These are phyloP conservation scores for Trichacis sp. DNA, from an alignment of 2,888 invertebrate genomes.

Conservation along the genomic window DNA sequence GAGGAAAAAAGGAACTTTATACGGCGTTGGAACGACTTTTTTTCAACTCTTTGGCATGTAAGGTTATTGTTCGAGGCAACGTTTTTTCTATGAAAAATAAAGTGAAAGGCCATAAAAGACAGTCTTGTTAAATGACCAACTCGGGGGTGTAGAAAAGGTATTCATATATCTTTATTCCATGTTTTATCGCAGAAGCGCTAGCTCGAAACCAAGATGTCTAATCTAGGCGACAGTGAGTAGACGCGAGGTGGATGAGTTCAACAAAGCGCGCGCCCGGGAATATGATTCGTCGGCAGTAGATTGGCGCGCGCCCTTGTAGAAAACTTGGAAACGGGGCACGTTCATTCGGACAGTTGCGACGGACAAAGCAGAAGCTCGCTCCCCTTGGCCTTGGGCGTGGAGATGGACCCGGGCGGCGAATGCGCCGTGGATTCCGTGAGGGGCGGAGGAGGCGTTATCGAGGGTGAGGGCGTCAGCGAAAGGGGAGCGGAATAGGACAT, in stretches of 20 bases:
- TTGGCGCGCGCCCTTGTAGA: constrained; percentile 35
- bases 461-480: constrained; percentile 52
- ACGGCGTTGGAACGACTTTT: no score
- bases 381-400: constrained; percentile 51
- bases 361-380: constrained; percentile 63
- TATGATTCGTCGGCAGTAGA: constrained; percentile 40
- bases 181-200: constrained; percentile 32
- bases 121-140: neutral
- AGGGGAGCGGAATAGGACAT: constrained; percentile 40
- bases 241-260: constrained; percentile 25
- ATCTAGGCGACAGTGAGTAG: constrained; percentile 36
- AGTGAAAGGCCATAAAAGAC: no score
- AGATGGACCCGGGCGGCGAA: constrained; percentile 43
- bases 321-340: constrained; percentile 24
- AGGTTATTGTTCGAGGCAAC: no score
- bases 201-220: constrained; percentile 28
- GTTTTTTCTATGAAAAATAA: no score
- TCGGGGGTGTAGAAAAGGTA: neutral
- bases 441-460: constrained; percentile 48
- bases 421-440: constrained; percentile 38
- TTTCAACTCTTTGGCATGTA: no score
- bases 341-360: constrained; percentile 61
- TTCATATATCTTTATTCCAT: neutral
- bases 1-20: no score
- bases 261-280: constrained; percentile 32